Conservation (phyloP, 2,888 invertebrate species). For the Drosophila colorata region DNA sequence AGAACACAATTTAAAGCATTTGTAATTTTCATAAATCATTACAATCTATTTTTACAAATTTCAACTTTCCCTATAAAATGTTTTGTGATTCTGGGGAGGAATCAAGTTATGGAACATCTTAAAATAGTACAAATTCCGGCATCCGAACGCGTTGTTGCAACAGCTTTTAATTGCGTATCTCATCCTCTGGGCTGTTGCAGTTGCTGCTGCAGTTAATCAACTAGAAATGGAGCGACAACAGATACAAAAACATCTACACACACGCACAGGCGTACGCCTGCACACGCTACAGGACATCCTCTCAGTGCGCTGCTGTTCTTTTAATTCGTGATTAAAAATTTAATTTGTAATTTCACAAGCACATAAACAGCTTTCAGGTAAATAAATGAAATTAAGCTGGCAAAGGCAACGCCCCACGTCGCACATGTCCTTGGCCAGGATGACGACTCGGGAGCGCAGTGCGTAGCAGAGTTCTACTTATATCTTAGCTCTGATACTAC, state of each 20-base stretch:
- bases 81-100: neutral
- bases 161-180: conserved; percentile 37
- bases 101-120: neutral
- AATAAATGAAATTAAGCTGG: conserved; percentile 80
- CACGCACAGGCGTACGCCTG: neutral
- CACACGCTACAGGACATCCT: conserved; percentile 33
- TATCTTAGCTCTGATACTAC: conserved; percentile 47
- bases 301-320: conserved; percentile 39
- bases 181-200: conserved; percentile 23
- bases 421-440: conserved; percentile 49
- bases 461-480: conserved; percentile 26
- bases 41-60: too few species aligned
- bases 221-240: conserved; percentile 64
- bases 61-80: too few species aligned
- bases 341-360: conserved; percentile 79
- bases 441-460: conserved; percentile 25
- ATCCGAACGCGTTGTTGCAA: neutral
- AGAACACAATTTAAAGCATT: too few species aligned
- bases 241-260: conserved; percentile 38
- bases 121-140: conserved; percentile 4
- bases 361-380: conserved; percentile 77
- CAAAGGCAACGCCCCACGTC: conserved; percentile 19
- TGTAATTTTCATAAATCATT: too few species aligned
- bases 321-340: conserved; percentile 76
- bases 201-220: conserved; percentile 67